A percentile compares a stretch with the other conserved stretches of the same genome.
Conservation (phyloP, 1,140 invertebrate genomes). For the Lycorma delicatula region DNA sequence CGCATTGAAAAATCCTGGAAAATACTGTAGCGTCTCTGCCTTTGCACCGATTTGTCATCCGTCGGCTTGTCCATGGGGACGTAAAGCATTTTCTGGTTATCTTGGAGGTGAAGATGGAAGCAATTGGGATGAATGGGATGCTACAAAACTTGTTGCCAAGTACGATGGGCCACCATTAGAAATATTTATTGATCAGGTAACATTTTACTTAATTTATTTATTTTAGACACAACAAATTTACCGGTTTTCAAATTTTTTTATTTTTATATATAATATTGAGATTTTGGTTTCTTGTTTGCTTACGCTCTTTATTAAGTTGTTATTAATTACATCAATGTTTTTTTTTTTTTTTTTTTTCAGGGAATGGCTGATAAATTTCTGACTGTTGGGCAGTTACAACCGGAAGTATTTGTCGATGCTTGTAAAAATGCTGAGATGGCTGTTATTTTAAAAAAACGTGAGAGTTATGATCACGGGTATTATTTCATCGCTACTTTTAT, state of each 20-base stretch:
- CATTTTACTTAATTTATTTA: too few species aligned
- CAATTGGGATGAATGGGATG: constrained; percentile 82
- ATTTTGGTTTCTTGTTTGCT: too few species aligned
- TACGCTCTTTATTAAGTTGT: too few species aligned
- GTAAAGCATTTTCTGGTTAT: constrained; percentile 81
- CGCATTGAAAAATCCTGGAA: constrained; percentile 82
- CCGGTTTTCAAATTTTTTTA: too few species aligned
- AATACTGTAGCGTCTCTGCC: constrained; percentile 87
- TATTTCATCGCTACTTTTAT: constrained; percentile 92
- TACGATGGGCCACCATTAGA: constrained; percentile 79
- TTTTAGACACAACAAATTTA: too few species aligned
- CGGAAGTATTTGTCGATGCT: constrained; percentile 72
- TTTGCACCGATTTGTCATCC: constrained; percentile 96
- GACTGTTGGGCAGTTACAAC: constrained; percentile 64
- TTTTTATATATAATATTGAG: too few species aligned
- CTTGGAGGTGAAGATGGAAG: constrained; percentile 56
- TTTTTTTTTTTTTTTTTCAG: constrained; percentile 51
- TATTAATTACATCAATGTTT: too few species aligned
- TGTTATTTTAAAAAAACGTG: constrained; percentile 51
- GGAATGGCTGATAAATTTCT: constrained; percentile 79
- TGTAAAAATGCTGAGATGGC: constrained; percentile 61
- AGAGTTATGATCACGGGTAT: constrained; percentile 88
- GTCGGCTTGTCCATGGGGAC: constrained; percentile 73
- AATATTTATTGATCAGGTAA: constrained; percentile 90
- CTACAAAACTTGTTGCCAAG: constrained; percentile 68